Conservation (phyloP, 2,113 vertebrate species). For the Eonycteris spelaea region DNA sequence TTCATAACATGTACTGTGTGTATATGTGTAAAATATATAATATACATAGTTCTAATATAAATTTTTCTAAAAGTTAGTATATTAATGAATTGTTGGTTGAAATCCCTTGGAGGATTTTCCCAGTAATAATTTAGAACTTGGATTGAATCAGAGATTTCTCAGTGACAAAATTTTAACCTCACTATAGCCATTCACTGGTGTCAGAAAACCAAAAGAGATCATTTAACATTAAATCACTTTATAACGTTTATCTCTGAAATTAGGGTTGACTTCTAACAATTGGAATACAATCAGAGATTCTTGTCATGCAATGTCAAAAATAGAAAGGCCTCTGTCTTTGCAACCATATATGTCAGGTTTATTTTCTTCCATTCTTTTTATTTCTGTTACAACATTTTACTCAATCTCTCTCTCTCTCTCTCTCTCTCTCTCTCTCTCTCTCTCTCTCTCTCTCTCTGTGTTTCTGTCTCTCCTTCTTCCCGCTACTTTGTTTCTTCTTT, state of each 20-base stretch:
- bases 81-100: background rate
- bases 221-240: background rate
- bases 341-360: accelerated
- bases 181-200: background rate
- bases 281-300: background rate
- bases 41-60: background rate
- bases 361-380: background rate
- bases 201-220: background rate
- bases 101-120: background rate
- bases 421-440: background rate
- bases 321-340: background rate
- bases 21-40: background rate
- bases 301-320: background rate
- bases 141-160: background rate
- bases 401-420: accelerated
- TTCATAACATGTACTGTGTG: background rate
- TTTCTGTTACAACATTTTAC: background rate
- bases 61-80: background rate
- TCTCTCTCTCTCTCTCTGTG: background rate
- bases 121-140: background rate
- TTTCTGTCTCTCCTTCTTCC: background rate
- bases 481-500: background rate
- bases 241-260: background rate
- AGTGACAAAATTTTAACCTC: background rate
- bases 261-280: background rate